phyloP scores from a whole-genome alignment of 2,797 vertebrate species.

The Cichlasoma orientale region DNA sequence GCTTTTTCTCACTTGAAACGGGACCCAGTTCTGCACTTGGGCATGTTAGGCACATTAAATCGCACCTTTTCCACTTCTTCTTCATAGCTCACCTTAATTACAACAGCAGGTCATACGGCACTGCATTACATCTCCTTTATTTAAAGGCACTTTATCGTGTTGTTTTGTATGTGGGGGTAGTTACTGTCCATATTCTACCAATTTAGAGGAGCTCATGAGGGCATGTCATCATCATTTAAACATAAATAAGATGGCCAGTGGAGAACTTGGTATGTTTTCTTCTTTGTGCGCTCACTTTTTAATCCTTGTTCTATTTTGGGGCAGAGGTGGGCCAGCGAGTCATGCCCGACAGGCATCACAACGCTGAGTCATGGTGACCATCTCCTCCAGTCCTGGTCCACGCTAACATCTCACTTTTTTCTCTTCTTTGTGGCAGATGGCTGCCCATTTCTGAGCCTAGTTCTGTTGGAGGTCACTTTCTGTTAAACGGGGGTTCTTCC shows the following conservation, averaged over 20 bases:
- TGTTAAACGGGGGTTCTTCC: no score
- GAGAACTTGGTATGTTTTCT: background rate
- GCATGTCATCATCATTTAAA: background rate
- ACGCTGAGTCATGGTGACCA: background rate
- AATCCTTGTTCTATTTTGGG: no score
- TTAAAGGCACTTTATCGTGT: background rate
- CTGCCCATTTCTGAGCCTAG: no score
- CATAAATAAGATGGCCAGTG: background rate
- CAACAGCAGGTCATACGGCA: background rate
- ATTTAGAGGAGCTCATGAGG: background rate
- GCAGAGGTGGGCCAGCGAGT: background rate
- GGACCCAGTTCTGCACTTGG: background rate
- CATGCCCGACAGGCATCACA: background rate
- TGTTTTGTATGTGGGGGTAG: background rate
- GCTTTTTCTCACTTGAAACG: background rate
- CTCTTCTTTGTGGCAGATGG: no score
- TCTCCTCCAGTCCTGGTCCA: background rate
- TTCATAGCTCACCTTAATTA: background rate
- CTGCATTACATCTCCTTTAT: background rate
- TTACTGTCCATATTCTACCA: background rate
- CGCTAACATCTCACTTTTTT: no score
- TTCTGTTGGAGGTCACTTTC: no score
- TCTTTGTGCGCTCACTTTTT: background rate
- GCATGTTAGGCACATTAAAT: background rate
- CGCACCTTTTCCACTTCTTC: background rate